Evolutionary conservation across 2,888 invertebrate species (phyloP), one percentile per base, ranked within the genome.

Genomic region (Ceratothoa steindachneri): DNA sequence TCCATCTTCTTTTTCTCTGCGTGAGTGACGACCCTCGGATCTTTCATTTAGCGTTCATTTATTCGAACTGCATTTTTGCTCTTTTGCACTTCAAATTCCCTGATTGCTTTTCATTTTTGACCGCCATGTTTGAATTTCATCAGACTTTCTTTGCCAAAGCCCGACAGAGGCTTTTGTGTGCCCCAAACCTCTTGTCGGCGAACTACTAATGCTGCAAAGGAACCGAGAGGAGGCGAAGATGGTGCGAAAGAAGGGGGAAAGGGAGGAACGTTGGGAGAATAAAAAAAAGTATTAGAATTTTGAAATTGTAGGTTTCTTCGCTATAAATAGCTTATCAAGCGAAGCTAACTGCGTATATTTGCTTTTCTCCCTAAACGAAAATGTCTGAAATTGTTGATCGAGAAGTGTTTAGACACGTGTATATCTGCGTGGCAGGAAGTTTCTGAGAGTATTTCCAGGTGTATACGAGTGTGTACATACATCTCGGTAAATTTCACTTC

Each of bases 21-120:
- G 2, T 52, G 5, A 0, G 9, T 3, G 4, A 22, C 51, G 2
- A n/a, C 15, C 51, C n/a, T 0, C 28, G 27, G 9, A 22, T n/a
- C 28, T 9, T 22, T 22, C 52, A 1, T 9, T 9, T 12, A 12
- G 22, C 5, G 12, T 22, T 27, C 51, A 31, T 27, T 28, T 67
- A 19, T 52, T 27, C 64, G 24, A 24, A 19, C 30, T 30, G n/a
- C 51, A 22, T 28, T 27, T 52, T 5, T n/a, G 7, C 51, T 41
- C 68, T 24, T 28, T 53, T 29, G 28, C 51, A 22, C 53, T 69
- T 51, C 69, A 30, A n/a, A 7, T 30, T 30, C 15, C 30, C 67
- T 66, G 67, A 30, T 66, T 66, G 30, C 30, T n/a, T 66, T 30
- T n/a, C 30, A 30, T 66, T 66, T 66, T 66, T 66, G 29, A 41